A percentile compares a stretch with the other conserved stretches of the same genome.
Evolutionary conservation across 2,888 invertebrate species (phyloP).

Genomic region (Blera fallax): DNA sequence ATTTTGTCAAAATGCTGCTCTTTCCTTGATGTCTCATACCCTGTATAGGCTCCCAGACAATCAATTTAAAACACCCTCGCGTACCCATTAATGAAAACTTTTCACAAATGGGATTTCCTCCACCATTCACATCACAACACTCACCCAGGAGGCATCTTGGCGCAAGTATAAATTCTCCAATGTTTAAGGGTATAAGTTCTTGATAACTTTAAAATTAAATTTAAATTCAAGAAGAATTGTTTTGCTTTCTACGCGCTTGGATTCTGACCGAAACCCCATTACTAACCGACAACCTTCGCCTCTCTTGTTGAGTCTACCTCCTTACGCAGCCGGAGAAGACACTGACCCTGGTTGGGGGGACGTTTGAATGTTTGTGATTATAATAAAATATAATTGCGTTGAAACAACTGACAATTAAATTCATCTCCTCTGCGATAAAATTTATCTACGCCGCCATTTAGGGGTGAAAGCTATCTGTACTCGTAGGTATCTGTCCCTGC

Average conservation of each 20-base stretch:
- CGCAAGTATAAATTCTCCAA: neutral
- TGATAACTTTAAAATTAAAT: conserved; percentile 40
- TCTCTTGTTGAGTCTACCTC: neutral
- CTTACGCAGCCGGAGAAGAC: neutral
- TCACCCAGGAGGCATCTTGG: neutral
- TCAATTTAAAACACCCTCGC: conserved; percentile 6
- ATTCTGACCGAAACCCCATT: neutral
- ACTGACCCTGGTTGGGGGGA: neutral
- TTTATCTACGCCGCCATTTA: conserved; percentile 1
- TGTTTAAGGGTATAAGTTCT: neutral
- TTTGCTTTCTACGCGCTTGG: neutral
- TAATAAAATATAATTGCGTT: conserved; percentile 30
- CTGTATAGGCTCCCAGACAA: conserved; percentile 1
- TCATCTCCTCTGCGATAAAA: conserved; percentile 30
- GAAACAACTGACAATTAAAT: conserved; percentile 43
- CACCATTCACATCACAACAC: neutral
- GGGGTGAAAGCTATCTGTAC: neutral
- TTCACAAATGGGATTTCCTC: conserved; percentile 6
- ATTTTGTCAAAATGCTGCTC: neutral
- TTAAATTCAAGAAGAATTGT: conserved; percentile 19
- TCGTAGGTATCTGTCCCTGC: neutral
- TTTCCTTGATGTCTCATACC: neutral
- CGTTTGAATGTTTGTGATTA: conserved; percentile 26
- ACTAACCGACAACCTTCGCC: neutral
- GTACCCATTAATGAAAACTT: conserved; percentile 27